Evolutionary conservation across 2,113 vertebrate species (phyloP).

Genomic region (Heptranchias perlo): DNA sequence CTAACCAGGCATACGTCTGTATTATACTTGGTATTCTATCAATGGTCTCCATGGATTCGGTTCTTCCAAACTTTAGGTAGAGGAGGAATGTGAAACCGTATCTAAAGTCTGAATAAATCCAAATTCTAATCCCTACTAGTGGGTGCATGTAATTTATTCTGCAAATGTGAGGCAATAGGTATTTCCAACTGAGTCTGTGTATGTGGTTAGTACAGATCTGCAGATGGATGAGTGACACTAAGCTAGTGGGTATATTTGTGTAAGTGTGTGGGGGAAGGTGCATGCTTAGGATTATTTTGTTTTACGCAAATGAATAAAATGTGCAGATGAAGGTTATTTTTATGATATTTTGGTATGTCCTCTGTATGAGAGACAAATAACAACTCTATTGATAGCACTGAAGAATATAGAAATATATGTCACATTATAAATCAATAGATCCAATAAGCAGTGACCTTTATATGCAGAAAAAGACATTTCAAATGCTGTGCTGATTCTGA

Average conservation of each 20-base stretch:
- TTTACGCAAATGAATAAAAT: not conserved
- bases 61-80: not conserved
- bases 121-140: not conserved
- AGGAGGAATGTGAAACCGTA: constrained; percentile 21
- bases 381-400: not conserved
- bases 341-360: not conserved
- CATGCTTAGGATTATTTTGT: not conserved
- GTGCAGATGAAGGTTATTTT: not conserved
- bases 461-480: not conserved
- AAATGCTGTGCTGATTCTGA: not conserved
- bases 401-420: not conserved
- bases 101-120: not conserved
- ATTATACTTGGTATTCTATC: not conserved
- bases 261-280: not conserved
- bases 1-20: not conserved
- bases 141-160: not conserved
- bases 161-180: constrained; percentile 11
- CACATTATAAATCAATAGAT: not conserved
- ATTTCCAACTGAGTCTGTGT: not conserved
- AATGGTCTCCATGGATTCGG: not conserved
- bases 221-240: not conserved
- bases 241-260: not conserved
- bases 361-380: not conserved
- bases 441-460: not conserved
- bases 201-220: not conserved